A percentile compares a stretch with the other conserved stretches of the same genome.
Evolutionary conservation across 2,113 vertebrate genomes (phyloP).

Genomic region (Gasterosteus nipponicus): DNA sequence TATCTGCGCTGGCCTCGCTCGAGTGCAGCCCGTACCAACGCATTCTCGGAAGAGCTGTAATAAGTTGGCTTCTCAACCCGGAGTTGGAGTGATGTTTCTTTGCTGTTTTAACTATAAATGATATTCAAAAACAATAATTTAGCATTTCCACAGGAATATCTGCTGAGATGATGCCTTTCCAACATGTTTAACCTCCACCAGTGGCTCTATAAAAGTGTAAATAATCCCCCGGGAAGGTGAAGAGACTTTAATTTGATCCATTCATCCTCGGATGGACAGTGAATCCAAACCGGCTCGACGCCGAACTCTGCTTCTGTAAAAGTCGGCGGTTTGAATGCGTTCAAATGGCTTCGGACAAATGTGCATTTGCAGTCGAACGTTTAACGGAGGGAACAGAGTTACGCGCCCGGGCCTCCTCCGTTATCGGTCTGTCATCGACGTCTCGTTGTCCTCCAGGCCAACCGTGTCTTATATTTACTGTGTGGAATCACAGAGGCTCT

Average conservation of each 20-base stretch:
- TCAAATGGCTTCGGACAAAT: slow-evolving; percentile 33
- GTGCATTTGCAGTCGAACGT: slow-evolving; percentile 53
- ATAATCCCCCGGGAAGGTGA: slow-evolving; percentile 29
- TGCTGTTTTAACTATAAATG: slow-evolving; percentile 12
- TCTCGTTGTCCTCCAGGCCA: slow-evolving; percentile 60
- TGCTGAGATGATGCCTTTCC: slow-evolving; percentile 25
- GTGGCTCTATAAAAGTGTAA: slow-evolving; percentile 33
- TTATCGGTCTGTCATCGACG: slow-evolving; percentile 72
- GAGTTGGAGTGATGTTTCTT: slow-evolving; percentile 13
- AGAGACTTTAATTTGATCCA: slow-evolving; percentile 36
- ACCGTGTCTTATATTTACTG: slow-evolving; percentile 63
- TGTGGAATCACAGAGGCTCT: slow-evolving; percentile 46
- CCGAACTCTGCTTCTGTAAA: slow-evolving; percentile 61
- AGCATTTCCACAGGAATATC: slow-evolving; percentile 29
- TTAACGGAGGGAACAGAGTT: slow-evolving; percentile 69
- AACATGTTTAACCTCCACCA: slow-evolving; percentile 30
- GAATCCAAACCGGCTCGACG: slow-evolving; percentile 32
- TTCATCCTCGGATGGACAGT: slow-evolving; percentile 37
- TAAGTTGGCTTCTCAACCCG: slow-evolving; percentile 10
- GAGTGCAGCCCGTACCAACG: neutral
- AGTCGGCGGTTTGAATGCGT: slow-evolving; percentile 23
- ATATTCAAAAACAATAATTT: slow-evolving; percentile 13
- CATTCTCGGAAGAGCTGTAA: slow-evolving; percentile 10
- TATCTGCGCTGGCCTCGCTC: neutral
- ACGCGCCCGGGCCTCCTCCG: slow-evolving; percentile 52